Percentiles rank a stretch among this genome's conserved stretches.
Evolutionary conservation across 2,888 invertebrate species (phyloP).

Genomic region (Trimorus sp.): DNA sequence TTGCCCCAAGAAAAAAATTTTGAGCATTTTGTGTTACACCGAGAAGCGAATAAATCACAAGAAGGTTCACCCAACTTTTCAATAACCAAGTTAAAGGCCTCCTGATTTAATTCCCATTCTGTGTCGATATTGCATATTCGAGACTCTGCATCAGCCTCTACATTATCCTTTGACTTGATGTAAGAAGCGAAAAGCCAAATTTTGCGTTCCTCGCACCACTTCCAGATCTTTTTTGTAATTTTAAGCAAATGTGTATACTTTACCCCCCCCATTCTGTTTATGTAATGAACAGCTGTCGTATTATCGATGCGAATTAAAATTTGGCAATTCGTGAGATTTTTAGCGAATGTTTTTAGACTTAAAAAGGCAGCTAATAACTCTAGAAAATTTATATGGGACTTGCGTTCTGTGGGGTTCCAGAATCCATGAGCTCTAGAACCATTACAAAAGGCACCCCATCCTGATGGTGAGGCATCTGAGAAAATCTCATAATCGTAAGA

Average conservation of each 20-base stretch:
- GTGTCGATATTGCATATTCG: neutral
- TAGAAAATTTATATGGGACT: conserved; percentile 6
- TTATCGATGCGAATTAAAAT: conserved; percentile 12
- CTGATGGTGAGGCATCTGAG: conserved; percentile 51
- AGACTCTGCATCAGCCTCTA: neutral
- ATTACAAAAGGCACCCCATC: conserved; percentile 48
- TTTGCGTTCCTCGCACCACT: conserved; percentile 11
- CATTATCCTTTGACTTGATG: neutral
- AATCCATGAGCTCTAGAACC: conserved; percentile 30
- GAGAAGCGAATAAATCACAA: neutral
- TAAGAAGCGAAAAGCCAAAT: conserved; percentile 17
- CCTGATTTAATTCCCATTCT: neutral
- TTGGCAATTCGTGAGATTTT: neutral
- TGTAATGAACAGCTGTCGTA: conserved; percentile 5
- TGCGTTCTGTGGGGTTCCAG: conserved; percentile 28
- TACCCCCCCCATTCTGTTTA: conserved; percentile 20
- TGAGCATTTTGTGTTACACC: neutral
- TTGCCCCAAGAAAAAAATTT: neutral
- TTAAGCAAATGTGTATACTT: neutral
- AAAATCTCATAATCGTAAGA: conserved; percentile 41
- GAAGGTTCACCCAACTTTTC: neutral
- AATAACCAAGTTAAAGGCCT: neutral
- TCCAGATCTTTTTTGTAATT: conserved; percentile 7
- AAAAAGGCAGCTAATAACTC: conserved; percentile 11
- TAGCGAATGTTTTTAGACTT: neutral